These are phyloP conservation scores for Nannobrachium achirus DNA, from an alignment of 2,113 vertebrate genomes.

Conservation along the genomic window DNA sequence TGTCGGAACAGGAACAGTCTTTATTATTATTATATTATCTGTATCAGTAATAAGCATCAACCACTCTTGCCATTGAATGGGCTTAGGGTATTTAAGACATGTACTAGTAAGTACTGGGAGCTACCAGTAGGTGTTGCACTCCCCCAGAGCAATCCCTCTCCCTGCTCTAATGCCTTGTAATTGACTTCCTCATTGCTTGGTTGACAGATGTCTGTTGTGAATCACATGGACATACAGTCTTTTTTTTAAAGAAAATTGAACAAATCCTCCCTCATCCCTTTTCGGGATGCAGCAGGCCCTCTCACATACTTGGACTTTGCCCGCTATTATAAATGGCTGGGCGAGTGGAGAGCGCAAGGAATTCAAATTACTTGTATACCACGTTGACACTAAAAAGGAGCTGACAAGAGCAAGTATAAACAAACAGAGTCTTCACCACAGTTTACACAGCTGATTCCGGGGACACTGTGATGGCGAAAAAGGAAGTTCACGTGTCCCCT, in stretches of 20 bases:
- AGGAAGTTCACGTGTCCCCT: slow-evolving; percentile 2
- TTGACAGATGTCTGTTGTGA: neutral
- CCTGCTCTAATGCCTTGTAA: too few relatives aligned
- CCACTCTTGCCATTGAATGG: neutral
- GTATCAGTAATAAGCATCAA: neutral
- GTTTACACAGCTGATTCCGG: slow-evolving; percentile 12
- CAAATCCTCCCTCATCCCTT: slow-evolving; percentile 7
- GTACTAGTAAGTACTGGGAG: too few relatives aligned
- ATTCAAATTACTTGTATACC: slow-evolving; percentile 3
- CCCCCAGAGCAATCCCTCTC: too few relatives aligned
- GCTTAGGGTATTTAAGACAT: too few relatives aligned
- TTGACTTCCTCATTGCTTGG: too few relatives aligned
- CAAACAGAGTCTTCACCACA: slow-evolving; percentile 14
- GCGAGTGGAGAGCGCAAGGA: neutral
- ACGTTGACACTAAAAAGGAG: slow-evolving; percentile 13
- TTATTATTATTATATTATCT: neutral
- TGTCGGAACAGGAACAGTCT: too few relatives aligned
- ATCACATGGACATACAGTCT: slow-evolving; percentile 12
- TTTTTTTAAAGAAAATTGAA: neutral
- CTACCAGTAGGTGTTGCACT: too few relatives aligned
- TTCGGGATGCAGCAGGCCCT: slow-evolving; percentile 3
- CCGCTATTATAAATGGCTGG: neutral
- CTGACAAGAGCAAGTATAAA: slow-evolving; percentile 10
- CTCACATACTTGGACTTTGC: slow-evolving; percentile 2
- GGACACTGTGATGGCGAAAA: neutral